phyloP scores from a whole-genome alignment of 2,113 vertebrate genomes.

The Ginglymostoma cirratum region DNA sequence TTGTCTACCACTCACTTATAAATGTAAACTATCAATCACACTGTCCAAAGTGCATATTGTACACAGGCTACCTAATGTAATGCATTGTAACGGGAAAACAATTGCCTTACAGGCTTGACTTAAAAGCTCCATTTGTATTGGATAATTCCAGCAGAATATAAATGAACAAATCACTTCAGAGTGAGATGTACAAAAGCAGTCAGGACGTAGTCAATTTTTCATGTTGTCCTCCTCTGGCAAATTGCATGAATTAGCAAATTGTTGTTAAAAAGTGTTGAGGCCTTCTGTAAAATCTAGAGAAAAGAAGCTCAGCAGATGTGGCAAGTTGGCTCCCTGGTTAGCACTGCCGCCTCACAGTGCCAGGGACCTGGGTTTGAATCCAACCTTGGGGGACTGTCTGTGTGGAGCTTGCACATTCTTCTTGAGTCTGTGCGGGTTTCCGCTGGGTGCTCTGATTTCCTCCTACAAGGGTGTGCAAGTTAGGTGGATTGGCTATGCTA shows the following conservation, averaged over 20 bases:
- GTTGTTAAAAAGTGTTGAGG: neutral
- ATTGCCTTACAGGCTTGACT: neutral
- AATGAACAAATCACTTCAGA: conserved; percentile 18
- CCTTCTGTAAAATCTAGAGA: neutral
- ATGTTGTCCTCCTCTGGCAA: neutral
- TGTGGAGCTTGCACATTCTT: too few relatives aligned
- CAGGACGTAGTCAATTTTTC: neutral
- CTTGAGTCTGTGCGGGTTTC: too few relatives aligned
- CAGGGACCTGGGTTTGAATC: too few relatives aligned
- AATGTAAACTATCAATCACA: neutral
- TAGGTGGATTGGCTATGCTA: too few relatives aligned
- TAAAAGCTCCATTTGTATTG: neutral
- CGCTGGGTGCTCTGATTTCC: too few relatives aligned
- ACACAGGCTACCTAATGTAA: neutral
- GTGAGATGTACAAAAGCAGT: neutral
- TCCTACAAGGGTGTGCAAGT: too few relatives aligned
- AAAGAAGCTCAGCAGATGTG: neutral
- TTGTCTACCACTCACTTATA: conserved; percentile 12
- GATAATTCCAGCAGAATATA: neutral
- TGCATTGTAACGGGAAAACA: neutral
- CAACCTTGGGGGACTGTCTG: too few relatives aligned
- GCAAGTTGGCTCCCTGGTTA: too few relatives aligned
- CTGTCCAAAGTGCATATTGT: neutral
- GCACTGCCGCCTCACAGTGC: too few relatives aligned
- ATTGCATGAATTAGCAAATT: neutral